Base-by-base conservation (phyloP, 2,888 invertebrate species). In the Synanthedon formicaeformis region DNA sequence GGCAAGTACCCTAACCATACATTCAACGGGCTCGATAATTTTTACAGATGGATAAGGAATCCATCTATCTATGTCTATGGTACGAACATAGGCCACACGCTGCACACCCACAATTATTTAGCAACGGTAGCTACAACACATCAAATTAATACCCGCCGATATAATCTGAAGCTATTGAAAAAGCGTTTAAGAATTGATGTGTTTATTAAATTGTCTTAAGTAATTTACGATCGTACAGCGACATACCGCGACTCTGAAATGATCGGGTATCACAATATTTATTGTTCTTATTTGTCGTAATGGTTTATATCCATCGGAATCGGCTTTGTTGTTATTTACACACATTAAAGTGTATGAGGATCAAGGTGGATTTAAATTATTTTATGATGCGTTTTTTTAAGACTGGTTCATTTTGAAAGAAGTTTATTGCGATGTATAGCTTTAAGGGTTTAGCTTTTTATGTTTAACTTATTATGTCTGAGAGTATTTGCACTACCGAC, bases 191-290 rank as follows among this genome's bases (percentile, higher is more conserved):
- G 69, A 63, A 69, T 67, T 82, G 81, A 83, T 82, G 82, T 82
- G 80, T 85, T 78, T 84, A 85, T 85, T 84, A 86, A 83, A 83
- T 78, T 81, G 81, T 83, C 80, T 66, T 71, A 71, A 68, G 73
- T 77, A 73, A 84, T 83, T 83, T 82, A 80, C 73, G 73, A 73
- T 64, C 63, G 67, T 57, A 65, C 67, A 64, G 62, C 60, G 58
- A 61, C 60, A 55, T 49, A 50, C 50, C 14, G 14, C 53, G 55
- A 53, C 55, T 50, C 51, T 52, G 13, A 45, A 54, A 56, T 51
- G 53, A 56, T 55, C 52, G 56, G 41, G 48, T 40, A 49, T 45
- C 45, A 23, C 23, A 14, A 23, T 41, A 40, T 50, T 45, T n/a
- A 34, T 56, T 56, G 53, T 55, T 55, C 53, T 45, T 53, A 41